Evolutionary conservation across 2,113 vertebrate genomes (phyloP).

Genomic region (Eurypyga helias): DNA sequence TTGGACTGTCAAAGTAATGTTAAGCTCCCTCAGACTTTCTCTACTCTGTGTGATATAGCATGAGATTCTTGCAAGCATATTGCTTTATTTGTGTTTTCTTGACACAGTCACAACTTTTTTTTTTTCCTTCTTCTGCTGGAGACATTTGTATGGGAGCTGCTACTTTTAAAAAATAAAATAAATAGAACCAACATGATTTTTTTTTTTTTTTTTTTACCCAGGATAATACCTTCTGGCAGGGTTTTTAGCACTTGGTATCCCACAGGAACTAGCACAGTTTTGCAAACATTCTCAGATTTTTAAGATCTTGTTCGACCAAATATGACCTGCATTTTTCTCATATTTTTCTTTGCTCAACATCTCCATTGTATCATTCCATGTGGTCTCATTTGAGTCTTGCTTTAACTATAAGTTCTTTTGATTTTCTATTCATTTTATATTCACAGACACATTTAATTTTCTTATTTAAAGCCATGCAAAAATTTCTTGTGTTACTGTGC

Average conservation of each 20-base stretch:
- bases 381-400: neutral
- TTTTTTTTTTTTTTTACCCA: neutral
- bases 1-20: neutral
- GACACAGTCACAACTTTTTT: neutral
- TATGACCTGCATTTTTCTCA: neutral
- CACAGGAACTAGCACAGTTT: neutral
- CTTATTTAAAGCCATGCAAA: neutral
- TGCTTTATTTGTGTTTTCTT: neutral
- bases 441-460: neutral
- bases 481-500: neutral
- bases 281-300: neutral
- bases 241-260: neutral
- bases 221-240: neutral
- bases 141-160: neutral
- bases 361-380: neutral
- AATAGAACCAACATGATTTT: neutral
- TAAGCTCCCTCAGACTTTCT: neutral
- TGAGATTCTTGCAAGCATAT: neutral
- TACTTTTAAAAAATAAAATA: neutral
- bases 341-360: conserved; percentile 9
- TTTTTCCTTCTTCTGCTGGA: neutral
- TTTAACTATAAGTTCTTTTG: conserved; percentile 19
- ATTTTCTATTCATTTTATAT: neutral
- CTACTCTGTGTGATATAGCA: neutral
- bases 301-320: neutral